Evolutionary conservation across 2,888 invertebrate species (phyloP).

Genomic region (Hydroisotoma schaefferi): DNA sequence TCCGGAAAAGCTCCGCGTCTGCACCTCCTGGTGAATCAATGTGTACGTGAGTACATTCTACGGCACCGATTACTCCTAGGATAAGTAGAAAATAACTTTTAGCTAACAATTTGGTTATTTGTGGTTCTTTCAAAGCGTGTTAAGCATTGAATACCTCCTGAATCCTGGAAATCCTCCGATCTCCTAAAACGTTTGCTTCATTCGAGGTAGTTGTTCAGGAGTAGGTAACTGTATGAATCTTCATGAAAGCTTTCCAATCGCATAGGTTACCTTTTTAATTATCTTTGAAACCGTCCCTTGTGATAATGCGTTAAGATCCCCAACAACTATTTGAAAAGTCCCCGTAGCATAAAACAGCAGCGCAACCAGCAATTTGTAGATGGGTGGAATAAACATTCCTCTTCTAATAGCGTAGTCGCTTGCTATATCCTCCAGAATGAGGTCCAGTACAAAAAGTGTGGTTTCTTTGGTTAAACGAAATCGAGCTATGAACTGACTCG

Average conservation of each 20-base stretch:
- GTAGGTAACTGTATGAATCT: slow-evolving; percentile 15
- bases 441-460: background rate
- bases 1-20: too few relatives aligned
- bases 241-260: slow-evolving; percentile 3
- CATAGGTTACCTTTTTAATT: slow-evolving; percentile 13
- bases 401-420: background rate
- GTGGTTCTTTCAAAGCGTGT: too few relatives aligned
- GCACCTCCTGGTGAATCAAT: slow-evolving; percentile 24
- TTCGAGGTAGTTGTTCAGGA: background rate
- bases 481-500: background rate
- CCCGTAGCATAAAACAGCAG: slow-evolving; percentile 21
- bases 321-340: slow-evolving; percentile 22
- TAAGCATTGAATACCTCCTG: too few relatives aligned
- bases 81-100: too few relatives aligned
- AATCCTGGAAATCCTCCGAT: slow-evolving; percentile 22
- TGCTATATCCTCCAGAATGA: background rate
- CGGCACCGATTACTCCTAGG: slow-evolving; percentile 21
- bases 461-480: slow-evolving; percentile 16
- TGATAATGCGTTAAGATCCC: slow-evolving; percentile 8
- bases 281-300: slow-evolving; percentile 21
- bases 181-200: slow-evolving; percentile 9
- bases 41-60: slow-evolving; percentile 24
- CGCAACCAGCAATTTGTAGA: slow-evolving; percentile 12
- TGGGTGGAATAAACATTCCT: slow-evolving; percentile 10
- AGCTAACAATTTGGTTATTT: background rate